These are phyloP conservation scores for Dicranocentrus wangi DNA, from an alignment of 2,888 invertebrate genomes.

Conservation along the genomic window DNA sequence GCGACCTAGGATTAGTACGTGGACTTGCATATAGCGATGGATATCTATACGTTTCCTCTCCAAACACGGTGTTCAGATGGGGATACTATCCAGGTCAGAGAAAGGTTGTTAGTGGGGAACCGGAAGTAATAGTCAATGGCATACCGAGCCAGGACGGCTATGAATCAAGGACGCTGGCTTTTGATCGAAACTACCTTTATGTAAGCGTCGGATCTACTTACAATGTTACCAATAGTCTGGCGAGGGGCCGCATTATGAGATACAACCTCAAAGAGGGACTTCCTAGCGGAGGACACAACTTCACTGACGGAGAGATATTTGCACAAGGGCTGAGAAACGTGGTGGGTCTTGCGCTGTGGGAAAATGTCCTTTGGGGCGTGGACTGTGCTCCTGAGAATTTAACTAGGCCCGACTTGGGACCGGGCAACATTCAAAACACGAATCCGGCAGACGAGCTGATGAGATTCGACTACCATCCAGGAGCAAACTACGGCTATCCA, in stretches of 20 bases:
- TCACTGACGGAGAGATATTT: conserved; percentile 38
- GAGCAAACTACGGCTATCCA: conserved; percentile 68
- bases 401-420: conserved; percentile 63
- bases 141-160: conserved; percentile 45
- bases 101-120: not conserved
- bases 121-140: conserved; percentile 50
- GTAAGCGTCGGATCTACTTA: conserved; percentile 56
- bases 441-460: conserved; percentile 70
- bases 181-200: conserved; percentile 55
- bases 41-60: conserved; percentile 67
- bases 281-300: conserved; percentile 19
- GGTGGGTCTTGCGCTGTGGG: conserved; percentile 61
- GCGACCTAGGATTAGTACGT: conserved; percentile 54
- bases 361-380: conserved; percentile 58
- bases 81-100: conserved; percentile 66
- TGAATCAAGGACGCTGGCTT: conserved; percentile 56
- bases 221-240: conserved; percentile 60
- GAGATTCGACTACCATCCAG: conserved; percentile 52
- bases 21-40: conserved; percentile 59
- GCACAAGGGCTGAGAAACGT: conserved; percentile 63
- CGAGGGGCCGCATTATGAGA: conserved; percentile 55
- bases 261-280: conserved; percentile 46
- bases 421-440: conserved; percentile 67
- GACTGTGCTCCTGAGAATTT: conserved; percentile 52
- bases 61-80: conserved; percentile 64